phyloP scores from a whole-genome alignment of 2,113 vertebrate species.

The Hippocampus barbouri region DNA sequence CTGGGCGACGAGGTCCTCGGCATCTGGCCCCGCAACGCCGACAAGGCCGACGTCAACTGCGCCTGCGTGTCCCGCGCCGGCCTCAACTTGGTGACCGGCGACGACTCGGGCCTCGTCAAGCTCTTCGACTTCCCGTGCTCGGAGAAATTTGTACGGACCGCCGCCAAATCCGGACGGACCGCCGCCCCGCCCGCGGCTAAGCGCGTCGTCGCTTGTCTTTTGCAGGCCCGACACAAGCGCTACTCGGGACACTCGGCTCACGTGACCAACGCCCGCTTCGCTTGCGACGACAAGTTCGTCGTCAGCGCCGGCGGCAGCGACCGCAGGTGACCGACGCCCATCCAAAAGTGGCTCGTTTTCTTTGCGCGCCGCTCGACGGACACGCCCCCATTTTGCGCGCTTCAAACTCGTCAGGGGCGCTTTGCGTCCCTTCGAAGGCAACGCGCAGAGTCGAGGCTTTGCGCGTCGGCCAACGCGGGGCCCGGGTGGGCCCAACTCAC shows the following conservation, averaged over 20 bases:
- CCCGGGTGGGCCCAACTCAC: no score
- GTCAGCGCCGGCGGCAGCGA: slow-evolving; percentile 91
- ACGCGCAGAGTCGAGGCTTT: no score
- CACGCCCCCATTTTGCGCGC: no score
- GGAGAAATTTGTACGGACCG: slow-evolving; percentile 83
- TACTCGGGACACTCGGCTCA: slow-evolving; percentile 95
- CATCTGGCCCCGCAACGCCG: slow-evolving; percentile 90
- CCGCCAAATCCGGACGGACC: no score
- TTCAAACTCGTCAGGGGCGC: no score
- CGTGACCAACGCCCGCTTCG: slow-evolving; percentile 92
- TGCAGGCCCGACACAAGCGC: slow-evolving; percentile 92
- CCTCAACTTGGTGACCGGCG: slow-evolving; percentile 86
- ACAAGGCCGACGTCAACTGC: slow-evolving; percentile 92
- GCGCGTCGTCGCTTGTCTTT: not conserved
- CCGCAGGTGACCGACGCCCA: slow-evolving; percentile 79
- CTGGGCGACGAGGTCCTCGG: slow-evolving; percentile 93
- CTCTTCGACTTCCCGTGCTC: slow-evolving; percentile 94
- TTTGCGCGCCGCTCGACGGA: no score
- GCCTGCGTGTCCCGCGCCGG: slow-evolving; percentile 89
- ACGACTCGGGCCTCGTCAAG: slow-evolving; percentile 95
- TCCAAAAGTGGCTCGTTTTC: no score
- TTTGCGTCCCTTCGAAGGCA: no score
- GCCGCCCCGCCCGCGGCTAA: not conserved
- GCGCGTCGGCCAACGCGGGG: no score
- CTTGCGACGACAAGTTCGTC: slow-evolving; percentile 87